Evolutionary conservation across 1,140 invertebrate genomes (phyloP), one percentile per base, ranked within the genome.

Genomic region (Campoletis sonorensis): DNA sequence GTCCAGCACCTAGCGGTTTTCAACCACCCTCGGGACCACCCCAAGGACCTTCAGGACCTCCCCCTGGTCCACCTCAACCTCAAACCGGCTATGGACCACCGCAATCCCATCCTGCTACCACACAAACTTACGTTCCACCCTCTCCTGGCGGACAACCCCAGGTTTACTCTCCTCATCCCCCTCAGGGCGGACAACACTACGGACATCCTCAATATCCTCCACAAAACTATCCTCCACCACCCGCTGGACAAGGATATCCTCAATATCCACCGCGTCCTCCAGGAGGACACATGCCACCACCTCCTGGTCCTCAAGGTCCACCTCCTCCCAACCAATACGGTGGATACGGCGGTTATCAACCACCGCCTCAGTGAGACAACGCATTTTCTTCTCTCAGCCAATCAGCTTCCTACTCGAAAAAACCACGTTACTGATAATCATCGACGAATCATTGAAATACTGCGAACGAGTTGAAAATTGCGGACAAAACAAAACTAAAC

Each of bases 251-350:
- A 85, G 90, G 89, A 23, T 92, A 92, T 83, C 85, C 88, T 4
- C 91, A 92, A 37, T 92, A 92, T 86, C 90, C 91, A 18, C 90
- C 90, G 5, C 86, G 91, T 79, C 90, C 90, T 40, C 90, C 91
- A 13, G 89, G 87, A 68, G 87, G 91, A 49, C 90, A 91, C 2
- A 92, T 92, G 89, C 91, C 91, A 78, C 92, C 92, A 11, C 92
- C 92, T 13, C 91, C 91, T 5, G 91, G 91, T 16, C 91, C 92
- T 26, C 92, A 93, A 80, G 92, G 91, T 51, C 91, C 90, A 33
- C 90, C 90, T 10, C 90, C 90, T 11, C 90, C 91, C 16, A 92
- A 91, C 85, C 92, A 93, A 75, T 93, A 93, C 79, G 87, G 89
- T 51, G 91, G 91, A 13, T 93, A 93, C 77, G 91, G 91, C 7